Conservation (phyloP, 1,140 invertebrate genomes). For the Neodiprion pinetum region DNA sequence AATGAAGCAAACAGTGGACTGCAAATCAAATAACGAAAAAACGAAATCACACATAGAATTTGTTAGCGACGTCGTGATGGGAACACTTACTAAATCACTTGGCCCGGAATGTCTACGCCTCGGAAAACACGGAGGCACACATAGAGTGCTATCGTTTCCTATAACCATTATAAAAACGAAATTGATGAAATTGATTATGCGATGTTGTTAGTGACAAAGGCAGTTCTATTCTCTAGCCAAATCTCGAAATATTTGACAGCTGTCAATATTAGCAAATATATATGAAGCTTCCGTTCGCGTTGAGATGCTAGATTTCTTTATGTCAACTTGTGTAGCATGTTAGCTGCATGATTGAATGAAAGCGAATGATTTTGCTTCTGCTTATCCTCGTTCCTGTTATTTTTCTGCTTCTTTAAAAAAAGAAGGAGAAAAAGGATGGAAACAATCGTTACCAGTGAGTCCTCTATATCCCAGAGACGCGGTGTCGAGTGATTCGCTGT, state of each 20-base stretch:
- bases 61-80: constrained; percentile 6
- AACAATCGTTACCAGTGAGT: constrained; percentile 61
- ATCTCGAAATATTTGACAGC: not conserved
- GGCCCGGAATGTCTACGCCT: constrained; percentile 57
- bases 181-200: not conserved
- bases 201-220: not conserved
- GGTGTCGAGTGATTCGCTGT: constrained; percentile 66
- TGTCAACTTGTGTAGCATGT: too few species aligned
- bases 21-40: not conserved
- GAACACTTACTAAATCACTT: constrained; percentile 58
- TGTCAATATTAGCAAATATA: too few species aligned
- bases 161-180: constrained; percentile 40
- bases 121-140: constrained; percentile 47
- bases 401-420: too few species aligned
- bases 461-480: constrained; percentile 71
- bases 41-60: not conserved
- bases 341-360: too few species aligned
- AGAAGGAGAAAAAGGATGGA: not conserved
- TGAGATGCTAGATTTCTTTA: too few species aligned
- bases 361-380: too few species aligned
- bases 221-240: constrained; percentile 1
- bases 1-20: not conserved
- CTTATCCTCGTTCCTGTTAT: too few species aligned
- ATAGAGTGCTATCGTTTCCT: constrained; percentile 57
- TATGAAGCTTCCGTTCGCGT: too few species aligned